phyloP scores from a whole-genome alignment of 2,888 invertebrate species.

The Bellardia bayeri region DNA sequence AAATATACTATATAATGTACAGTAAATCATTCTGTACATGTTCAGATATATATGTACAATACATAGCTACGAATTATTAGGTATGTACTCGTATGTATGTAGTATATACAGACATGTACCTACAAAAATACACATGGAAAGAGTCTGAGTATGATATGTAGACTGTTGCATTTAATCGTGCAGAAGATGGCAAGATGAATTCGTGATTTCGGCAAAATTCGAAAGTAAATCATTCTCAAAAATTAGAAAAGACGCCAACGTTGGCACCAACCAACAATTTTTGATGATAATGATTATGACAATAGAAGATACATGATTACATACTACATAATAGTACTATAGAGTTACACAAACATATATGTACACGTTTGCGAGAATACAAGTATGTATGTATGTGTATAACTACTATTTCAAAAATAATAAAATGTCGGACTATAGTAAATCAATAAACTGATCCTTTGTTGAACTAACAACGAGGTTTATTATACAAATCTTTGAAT shows the following conservation, averaged over 20 bases:
- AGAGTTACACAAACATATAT: neutral
- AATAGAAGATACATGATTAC: constrained; percentile 45
- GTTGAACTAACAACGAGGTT: neutral
- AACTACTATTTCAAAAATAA: constrained; percentile 5
- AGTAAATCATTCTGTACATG: too few species aligned
- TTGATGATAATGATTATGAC: constrained; percentile 70
- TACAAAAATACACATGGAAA: neutral
- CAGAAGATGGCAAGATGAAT: constrained; percentile 78
- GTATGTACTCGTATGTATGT: neutral
- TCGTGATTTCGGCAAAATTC: constrained; percentile 82
- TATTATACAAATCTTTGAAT: neutral
- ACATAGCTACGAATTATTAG: neutral
- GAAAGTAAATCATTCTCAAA: constrained; percentile 81
- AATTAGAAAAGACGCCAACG: constrained; percentile 74
- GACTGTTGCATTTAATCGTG: constrained; percentile 77
- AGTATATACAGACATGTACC: neutral
- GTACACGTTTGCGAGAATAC: neutral
- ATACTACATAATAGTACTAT: neutral
- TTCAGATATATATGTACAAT: neutral
- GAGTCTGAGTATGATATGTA: constrained; percentile 18
- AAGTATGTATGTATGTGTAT: neutral
- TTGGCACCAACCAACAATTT: constrained; percentile 54
- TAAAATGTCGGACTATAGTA: constrained; percentile 67
- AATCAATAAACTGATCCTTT: constrained; percentile 67
- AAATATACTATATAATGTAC: too few species aligned